Base-by-base conservation (phyloP, 2,113 vertebrate genomes). In the Oreotragus oreotragus region DNA sequence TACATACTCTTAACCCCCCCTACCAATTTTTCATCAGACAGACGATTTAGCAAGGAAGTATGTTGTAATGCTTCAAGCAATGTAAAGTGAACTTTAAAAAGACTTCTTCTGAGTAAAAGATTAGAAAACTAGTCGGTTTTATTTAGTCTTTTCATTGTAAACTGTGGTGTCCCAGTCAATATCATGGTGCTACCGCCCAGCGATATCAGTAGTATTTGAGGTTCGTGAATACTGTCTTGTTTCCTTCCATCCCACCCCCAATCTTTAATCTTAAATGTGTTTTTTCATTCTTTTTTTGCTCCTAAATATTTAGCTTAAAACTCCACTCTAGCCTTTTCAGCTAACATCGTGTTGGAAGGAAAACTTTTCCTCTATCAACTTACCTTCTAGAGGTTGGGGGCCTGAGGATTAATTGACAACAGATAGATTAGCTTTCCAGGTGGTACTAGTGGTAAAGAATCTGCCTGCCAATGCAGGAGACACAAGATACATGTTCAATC, bases 21-120 rank as follows among this genome's bases (percentile, higher is more conserved):
- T 58, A 47, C 5, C 4, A 51, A 96, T 7, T 96, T 9, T 64
- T 84, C 43, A 45, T 96, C 88, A 85, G 62, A 97, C 92, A 97
- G 92, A 60, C 7, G 7, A 23, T 70, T 98, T 92, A 58, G 73
- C 93, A 97, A 97, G 16, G 1, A 15, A 64, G 27, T 89, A 8
- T 53, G 97, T 39, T 36, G 57, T 87, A 73, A 80, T 94, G 30
- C 55, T 97, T 91, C 13, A 92, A 49, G 79, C 33, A 90, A 91
- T 53, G 49, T 64, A 90, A 96, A 97, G 62, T 2, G 0, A 94
- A 84, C 60, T 76, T 28, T 17, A 97, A 97, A 90, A 97, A 97
- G 94, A 96, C 95, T 96, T 25, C 79, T 79, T 15, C 77, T 80
- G 64, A 79, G 62, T 95, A 96, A 90, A 98, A 45, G 30, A 62